These are phyloP conservation scores for Prosopocoilus inquinatus DNA, from an alignment of 2,888 invertebrate genomes.

Conservation along the genomic window DNA sequence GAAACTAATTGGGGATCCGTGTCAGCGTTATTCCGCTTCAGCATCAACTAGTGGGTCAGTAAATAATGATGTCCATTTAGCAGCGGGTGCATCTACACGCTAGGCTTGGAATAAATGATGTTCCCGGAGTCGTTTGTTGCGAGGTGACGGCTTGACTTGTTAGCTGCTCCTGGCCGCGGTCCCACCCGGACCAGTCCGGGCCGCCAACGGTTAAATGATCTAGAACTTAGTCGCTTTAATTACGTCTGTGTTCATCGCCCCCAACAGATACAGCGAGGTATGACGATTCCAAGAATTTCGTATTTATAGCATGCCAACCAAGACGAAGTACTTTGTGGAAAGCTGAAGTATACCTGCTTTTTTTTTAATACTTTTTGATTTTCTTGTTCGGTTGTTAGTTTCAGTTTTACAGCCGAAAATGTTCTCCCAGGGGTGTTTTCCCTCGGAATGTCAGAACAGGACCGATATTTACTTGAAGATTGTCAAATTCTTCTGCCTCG, in stretches of 20 bases:
- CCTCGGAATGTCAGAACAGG: no score
- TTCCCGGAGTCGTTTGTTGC: slow-evolving; percentile 38
- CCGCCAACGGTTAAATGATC: slow-evolving; percentile 16
- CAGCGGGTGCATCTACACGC: slow-evolving; percentile 35
- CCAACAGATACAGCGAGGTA: neutral
- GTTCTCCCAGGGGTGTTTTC: no score
- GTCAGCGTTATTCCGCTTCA: slow-evolving; percentile 36
- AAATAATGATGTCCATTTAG: slow-evolving; percentile 43
- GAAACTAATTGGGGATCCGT: slow-evolving; percentile 40
- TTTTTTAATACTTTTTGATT: no score
- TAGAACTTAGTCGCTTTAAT: slow-evolving; percentile 14
- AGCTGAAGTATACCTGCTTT: no score
- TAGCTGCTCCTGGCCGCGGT: slow-evolving; percentile 19
- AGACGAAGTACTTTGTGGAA: no score
- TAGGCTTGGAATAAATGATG: slow-evolving; percentile 37
- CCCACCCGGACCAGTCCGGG: slow-evolving; percentile 1
- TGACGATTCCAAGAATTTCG: no score
- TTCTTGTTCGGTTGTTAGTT: no score
- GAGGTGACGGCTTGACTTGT: slow-evolving; percentile 38
- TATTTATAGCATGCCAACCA: no score
- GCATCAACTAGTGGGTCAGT: slow-evolving; percentile 38
- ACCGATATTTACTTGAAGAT: no score
- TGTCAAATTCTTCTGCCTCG: no score
- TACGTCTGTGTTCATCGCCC: slow-evolving; percentile 11
- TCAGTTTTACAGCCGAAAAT: no score